phyloP scores from a whole-genome alignment of 2,113 vertebrate species.

The Donacobius atricapilla region DNA sequence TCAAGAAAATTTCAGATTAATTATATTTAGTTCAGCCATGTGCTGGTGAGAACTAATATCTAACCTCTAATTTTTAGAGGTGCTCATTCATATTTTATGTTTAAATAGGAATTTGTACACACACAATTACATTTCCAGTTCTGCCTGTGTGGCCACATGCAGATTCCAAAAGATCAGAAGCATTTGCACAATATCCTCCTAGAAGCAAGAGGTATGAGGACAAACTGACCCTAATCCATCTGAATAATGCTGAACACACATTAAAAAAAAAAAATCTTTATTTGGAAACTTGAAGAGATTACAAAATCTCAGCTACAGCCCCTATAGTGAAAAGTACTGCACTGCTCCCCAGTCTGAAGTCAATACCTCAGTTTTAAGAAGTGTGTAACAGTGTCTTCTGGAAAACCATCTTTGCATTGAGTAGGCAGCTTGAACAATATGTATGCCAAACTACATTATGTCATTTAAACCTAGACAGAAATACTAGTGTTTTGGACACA shows the following conservation, averaged over 20 bases:
- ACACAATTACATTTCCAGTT: neutral
- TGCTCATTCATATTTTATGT: neutral
- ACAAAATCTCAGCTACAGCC: neutral
- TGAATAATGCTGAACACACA: neutral
- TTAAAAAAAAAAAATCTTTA: neutral
- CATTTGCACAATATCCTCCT: neutral
- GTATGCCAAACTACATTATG: neutral
- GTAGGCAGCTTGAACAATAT: neutral
- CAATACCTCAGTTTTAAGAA: neutral
- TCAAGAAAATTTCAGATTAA: neutral
- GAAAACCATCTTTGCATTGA: neutral
- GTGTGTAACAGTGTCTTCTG: neutral
- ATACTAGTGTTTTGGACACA: slow-evolving; percentile 3
- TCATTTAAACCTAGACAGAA: slow-evolving; percentile 4
- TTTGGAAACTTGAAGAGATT: neutral
- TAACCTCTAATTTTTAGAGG: neutral
- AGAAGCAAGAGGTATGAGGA: neutral
- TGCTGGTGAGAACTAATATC: neutral
- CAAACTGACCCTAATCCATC: neutral
- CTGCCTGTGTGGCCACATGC: neutral
- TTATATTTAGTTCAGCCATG: neutral
- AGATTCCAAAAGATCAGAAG: neutral
- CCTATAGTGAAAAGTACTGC: neutral
- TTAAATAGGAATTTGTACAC: neutral
- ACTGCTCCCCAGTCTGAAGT: neutral